Conservation (phyloP, 1,140 invertebrate species). For the Meloidogyne floridensis region DNA sequence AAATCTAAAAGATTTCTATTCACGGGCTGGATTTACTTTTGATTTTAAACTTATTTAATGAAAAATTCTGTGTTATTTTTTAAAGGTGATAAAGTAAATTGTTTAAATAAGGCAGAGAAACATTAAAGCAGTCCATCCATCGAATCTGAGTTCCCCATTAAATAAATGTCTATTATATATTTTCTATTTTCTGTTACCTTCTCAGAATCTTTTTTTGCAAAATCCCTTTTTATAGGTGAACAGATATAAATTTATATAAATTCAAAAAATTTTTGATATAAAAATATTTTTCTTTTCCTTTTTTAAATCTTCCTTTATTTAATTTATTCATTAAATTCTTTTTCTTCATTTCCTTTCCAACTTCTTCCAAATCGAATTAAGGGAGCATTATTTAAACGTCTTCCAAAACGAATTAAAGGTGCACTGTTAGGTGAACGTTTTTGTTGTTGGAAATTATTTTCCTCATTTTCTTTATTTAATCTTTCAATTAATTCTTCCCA, state of each 20-base stretch:
- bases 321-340: slow-evolving; percentile 2
- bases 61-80: neutral
- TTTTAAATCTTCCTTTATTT: neutral
- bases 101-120: no score
- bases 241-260: no score
- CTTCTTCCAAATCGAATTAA: slow-evolving; percentile 46
- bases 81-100: neutral
- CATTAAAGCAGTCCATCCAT: no score
- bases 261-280: no score
- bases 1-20: no score
- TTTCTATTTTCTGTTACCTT: no score
- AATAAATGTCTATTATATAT: no score
- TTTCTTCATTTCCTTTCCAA: slow-evolving; percentile 23
- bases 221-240: no score
- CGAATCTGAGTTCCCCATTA: no score
- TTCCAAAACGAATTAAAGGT: slow-evolving; percentile 51
- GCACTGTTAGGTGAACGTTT: slow-evolving; percentile 16
- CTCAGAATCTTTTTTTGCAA: no score
- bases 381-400: slow-evolving; percentile 37
- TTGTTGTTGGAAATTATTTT: no score
- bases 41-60: neutral
- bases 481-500: slow-evolving; percentile 21
- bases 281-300: neutral
- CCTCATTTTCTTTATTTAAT: neutral
- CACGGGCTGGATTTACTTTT: neutral